Evolutionary conservation across 2,888 invertebrate species (phyloP), one percentile per base, ranked within the genome.

Genomic region (Amblyjoppa fuscipennis): DNA sequence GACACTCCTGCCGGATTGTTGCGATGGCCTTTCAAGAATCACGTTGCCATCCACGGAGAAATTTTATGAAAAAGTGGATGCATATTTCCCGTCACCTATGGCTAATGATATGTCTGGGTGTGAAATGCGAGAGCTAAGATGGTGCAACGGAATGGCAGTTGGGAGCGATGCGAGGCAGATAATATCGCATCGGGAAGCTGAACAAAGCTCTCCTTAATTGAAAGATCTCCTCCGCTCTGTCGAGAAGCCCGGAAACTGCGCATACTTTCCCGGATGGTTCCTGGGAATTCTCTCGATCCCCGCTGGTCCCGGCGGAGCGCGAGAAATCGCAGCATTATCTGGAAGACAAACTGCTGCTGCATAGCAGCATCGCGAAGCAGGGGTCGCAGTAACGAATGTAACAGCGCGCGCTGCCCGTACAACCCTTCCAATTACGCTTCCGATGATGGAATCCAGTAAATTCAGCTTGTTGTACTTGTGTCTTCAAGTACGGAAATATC

Each of bases 141-240:
- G 45, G 45, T 49, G 45, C 31, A 61, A 2, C 45, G 45, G 45
- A 16, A 49, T 49, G 45, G 45, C 16, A 49, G 45, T 49, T 49
- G 45, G 5, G 45, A 49, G 45, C 45, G 45, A 49, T 49, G 45
- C 13, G 45, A 49, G 53, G 20, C 20, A 56, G 20, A 56, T n/a
- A 56, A 56, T 25, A 56, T 56, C 53, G 20, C 53, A 56, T 20
- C 9, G 53, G 53, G 53, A 56, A 49, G 45, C 45, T 3, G 45
- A 34, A 41, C 34, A 64, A n/a, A 81, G 25, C 38, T 61, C 25
- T 79, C 53, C 68, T 64, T 83, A 85, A 85, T 83, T 85, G 82
- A 85, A 85, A 79, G 75, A 78, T 64, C 34, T 61, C 7, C 53
- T 41, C 51, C 69, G 61, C 66, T 56, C 79, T 20, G 16, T 49